Evolutionary conservation across 2,888 invertebrate genomes (phyloP).

Genomic region (Cantharis rustica): DNA sequence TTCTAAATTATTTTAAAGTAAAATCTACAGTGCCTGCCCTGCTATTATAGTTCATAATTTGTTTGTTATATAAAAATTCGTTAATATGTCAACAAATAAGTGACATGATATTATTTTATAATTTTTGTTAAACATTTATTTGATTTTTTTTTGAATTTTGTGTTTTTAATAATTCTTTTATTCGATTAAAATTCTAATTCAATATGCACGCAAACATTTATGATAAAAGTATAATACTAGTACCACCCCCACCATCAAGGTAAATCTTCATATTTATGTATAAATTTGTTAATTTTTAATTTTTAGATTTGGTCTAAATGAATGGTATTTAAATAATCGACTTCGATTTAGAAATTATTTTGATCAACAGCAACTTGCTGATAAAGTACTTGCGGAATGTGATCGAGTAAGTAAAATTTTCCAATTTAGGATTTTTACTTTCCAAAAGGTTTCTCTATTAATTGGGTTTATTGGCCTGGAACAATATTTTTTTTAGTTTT

Average conservation of each 20-base stretch:
- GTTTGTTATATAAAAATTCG: not conserved
- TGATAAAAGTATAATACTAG: constrained; percentile 40
- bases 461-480: too few species aligned
- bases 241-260: constrained; percentile 59
- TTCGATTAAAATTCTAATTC: not conserved
- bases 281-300: not conserved
- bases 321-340: constrained; percentile 77
- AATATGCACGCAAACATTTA: not conserved
- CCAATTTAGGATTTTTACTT: too few species aligned
- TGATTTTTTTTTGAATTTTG: not conserved
- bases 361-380: constrained; percentile 82
- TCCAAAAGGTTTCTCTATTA: too few species aligned
- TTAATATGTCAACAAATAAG: not conserved
- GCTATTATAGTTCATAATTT: too few species aligned
- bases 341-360: constrained; percentile 73
- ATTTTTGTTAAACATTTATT: not conserved
- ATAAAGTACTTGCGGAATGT: constrained; percentile 71
- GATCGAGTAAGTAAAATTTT: constrained; percentile 46
- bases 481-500: too few species aligned
- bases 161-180: not conserved
- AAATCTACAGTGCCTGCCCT: too few species aligned
- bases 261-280: constrained; percentile 7
- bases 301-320: constrained; percentile 67
- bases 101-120: not conserved
- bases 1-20: too few species aligned